These are phyloP conservation scores for Phaethornis superciliosus DNA, from an alignment of 2,113 vertebrate species.

Conservation along the genomic window DNA sequence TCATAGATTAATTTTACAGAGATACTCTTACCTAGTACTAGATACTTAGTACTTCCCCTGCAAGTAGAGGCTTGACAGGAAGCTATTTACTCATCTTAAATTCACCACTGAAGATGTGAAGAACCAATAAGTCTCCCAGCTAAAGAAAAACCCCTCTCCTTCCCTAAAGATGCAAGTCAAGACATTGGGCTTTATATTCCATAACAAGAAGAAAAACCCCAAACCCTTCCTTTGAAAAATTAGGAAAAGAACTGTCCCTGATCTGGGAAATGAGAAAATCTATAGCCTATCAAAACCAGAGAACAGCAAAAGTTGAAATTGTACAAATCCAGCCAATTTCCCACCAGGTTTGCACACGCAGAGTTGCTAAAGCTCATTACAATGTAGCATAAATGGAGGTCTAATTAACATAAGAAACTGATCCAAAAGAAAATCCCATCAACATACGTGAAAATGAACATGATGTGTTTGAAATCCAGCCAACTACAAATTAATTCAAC, in stretches of 20 bases:
- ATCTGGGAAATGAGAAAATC: background rate
- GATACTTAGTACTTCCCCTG: background rate
- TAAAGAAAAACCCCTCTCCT: background rate
- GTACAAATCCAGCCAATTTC: conserved; percentile 11
- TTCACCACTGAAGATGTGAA: background rate
- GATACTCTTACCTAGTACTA: background rate
- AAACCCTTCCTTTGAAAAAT: background rate
- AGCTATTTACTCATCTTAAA: background rate
- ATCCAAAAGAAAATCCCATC: conserved; percentile 57
- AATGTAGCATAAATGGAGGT: conserved; percentile 30
- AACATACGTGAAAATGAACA: conserved; percentile 53
- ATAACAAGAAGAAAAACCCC: background rate
- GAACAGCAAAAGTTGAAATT: background rate
- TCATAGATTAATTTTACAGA: background rate
- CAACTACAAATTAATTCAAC: conserved; percentile 69
- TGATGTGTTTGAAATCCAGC: conserved; percentile 59
- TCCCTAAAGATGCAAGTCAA: background rate
- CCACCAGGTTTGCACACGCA: background rate
- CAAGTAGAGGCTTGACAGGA: background rate
- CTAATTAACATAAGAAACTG: conserved; percentile 55
- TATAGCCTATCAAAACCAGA: background rate
- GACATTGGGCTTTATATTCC: background rate
- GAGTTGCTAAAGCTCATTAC: conserved; percentile 52
- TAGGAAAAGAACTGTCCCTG: background rate
- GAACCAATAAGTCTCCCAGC: background rate